Percentiles rank a stretch among this genome's conserved stretches.
Evolutionary conservation across 2,113 vertebrate genomes (phyloP).

Genomic region (Oriolus oriolus): DNA sequence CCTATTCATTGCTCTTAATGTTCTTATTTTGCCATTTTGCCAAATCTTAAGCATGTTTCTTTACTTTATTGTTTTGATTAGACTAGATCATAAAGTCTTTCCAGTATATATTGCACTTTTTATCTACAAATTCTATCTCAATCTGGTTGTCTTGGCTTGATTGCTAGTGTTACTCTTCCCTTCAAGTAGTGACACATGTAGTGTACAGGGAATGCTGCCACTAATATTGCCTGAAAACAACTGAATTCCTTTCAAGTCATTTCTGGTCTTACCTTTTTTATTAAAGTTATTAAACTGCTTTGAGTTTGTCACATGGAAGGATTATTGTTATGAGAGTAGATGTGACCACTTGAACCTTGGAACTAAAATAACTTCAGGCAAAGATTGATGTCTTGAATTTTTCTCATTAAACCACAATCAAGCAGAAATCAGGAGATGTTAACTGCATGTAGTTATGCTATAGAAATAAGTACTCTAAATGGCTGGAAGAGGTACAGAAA

Average conservation of each 20-base stretch:
- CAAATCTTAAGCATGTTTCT: neutral
- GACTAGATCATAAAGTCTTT: neutral
- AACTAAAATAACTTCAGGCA: neutral
- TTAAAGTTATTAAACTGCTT: neutral
- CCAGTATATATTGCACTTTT: neutral
- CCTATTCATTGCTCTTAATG: neutral
- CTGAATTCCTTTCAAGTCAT: neutral
- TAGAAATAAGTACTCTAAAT: constrained; percentile 27
- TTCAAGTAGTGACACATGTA: neutral
- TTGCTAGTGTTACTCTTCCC: neutral
- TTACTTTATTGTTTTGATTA: neutral
- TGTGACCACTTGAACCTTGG: neutral
- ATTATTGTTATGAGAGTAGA: neutral
- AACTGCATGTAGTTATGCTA: neutral
- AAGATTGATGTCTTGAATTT: constrained; percentile 38
- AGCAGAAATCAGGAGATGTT: constrained; percentile 6
- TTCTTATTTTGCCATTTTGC: neutral
- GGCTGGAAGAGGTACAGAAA: constrained; percentile 18
- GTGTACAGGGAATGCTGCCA: neutral
- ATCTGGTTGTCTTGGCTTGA: neutral
- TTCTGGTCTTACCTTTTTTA: neutral
- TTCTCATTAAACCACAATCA: constrained; percentile 22
- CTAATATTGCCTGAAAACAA: neutral
- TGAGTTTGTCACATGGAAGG: neutral
- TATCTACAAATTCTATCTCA: neutral